These are phyloP conservation scores for Melopsittacus undulatus DNA, from an alignment of 2,797 vertebrate genomes.

Conservation along the genomic window DNA sequence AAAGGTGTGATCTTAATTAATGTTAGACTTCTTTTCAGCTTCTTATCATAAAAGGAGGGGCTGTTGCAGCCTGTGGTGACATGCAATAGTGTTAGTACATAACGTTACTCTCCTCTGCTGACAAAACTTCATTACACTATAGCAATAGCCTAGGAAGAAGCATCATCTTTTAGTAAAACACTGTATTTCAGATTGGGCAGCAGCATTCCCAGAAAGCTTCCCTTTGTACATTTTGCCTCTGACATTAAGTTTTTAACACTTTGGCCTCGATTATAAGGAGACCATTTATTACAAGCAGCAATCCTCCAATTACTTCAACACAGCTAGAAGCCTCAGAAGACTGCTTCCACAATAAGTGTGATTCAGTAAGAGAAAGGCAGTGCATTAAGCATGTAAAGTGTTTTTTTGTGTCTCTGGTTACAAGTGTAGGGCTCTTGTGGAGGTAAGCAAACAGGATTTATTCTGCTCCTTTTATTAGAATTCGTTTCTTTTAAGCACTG, in stretches of 20 bases:
- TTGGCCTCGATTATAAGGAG: constrained; percentile 21
- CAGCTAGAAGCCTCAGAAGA: constrained; percentile 19
- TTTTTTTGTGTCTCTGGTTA: constrained; percentile 48
- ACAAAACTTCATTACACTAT: not conserved
- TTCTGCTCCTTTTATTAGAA: constrained; percentile 39
- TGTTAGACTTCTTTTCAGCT: not conserved
- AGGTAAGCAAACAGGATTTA: constrained; percentile 67
- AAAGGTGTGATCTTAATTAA: constrained; percentile 54
- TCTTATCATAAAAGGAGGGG: not conserved
- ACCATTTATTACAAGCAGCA: constrained; percentile 16
- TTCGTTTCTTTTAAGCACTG: constrained; percentile 35
- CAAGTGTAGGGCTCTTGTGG: constrained; percentile 40
- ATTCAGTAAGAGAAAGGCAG: constrained; percentile 37
- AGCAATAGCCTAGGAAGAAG: not conserved
- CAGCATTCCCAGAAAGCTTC: not conserved
- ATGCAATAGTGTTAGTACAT: not conserved
- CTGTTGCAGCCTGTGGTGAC: not conserved
- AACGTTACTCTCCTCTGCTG: not conserved
- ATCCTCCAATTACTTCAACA: constrained; percentile 20
- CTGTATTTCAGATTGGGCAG: not conserved
- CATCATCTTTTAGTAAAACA: not conserved
- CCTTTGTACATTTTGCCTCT: not conserved
- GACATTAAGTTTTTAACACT: constrained; percentile 43
- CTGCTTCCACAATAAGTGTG: constrained; percentile 29
- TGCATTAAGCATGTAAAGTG: constrained; percentile 14